Base-by-base conservation (phyloP, 2,113 vertebrate species). In the Acrocephalus kingi region DNA sequence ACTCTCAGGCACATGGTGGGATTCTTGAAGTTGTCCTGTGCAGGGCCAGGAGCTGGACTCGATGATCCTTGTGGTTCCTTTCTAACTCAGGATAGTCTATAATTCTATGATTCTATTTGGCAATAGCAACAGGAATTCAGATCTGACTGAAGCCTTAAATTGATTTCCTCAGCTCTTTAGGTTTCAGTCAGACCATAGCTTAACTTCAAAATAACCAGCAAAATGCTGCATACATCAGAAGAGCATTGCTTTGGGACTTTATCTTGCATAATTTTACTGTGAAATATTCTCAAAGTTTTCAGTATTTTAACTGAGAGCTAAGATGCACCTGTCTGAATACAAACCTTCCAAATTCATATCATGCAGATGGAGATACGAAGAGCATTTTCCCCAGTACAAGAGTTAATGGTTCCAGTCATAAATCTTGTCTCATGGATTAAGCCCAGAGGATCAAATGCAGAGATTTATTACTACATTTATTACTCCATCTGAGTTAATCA, bases 381-480 rank as follows among this genome's bases (percentile, higher is more conserved):
- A 94, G 28, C 37, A 2, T 87, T 94, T 92, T 72, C 66, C 84
- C 82, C 84, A 76, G 55, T 58, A 87, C 52, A 84, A 94, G 83
- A 94, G 72, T 48, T 94, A 96, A 95, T 84, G 72, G 82, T 78
- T 77, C 93, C 78, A 87, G 84, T 79, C 90, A 90, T 94, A 95
- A 97, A 96, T 95, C 92, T 93, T 87, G 52, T 89, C 83, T 92
- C 56, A 55, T 66, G 90, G 79, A 95, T 93, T 96, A 96, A 96
- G 78, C 85, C 61, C 86, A 51, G 76, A 86, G 92, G 88, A 95
- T 97, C 90, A 95, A 93, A 95, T 56, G 35, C 56, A 92, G 73
- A 96, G 90, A 94, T 93, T 94, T 94, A 94, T 94, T 89, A 95
- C 79, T 95, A 90, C 93, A 96, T 93, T 94, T 96, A 95, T 90